These are phyloP conservation scores for Poecile atricapillus DNA, from an alignment of 2,113 vertebrate genomes.

Conservation along the genomic window DNA sequence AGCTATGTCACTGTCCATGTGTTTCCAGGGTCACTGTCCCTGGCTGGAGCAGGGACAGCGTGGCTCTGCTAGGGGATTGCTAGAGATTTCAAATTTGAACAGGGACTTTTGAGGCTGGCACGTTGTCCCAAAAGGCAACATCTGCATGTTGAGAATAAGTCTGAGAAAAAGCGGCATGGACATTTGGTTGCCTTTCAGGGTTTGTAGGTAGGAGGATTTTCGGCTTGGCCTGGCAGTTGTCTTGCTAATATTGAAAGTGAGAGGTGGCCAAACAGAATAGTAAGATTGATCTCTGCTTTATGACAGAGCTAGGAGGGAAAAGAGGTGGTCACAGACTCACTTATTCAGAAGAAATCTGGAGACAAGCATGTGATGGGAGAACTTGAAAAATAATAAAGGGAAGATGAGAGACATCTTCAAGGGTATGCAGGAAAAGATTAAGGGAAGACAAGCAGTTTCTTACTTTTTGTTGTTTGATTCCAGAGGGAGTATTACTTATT, in stretches of 20 bases:
- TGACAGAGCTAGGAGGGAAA: background rate
- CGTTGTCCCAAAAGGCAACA: background rate
- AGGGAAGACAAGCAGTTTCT: background rate
- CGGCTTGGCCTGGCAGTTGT: background rate
- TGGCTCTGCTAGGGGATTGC: background rate
- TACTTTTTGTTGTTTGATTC: background rate
- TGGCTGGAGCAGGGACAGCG: background rate
- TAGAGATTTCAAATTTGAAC: fast-evolving
- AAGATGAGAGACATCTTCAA: background rate
- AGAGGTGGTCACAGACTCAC: background rate
- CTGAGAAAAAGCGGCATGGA: background rate
- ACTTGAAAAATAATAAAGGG: background rate
- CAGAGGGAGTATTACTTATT: background rate
- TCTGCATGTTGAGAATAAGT: background rate
- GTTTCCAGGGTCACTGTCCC: background rate
- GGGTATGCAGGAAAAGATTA: background rate
- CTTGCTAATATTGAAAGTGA: background rate
- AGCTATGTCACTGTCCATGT: background rate
- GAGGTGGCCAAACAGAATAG: background rate
- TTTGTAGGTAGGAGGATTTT: background rate
- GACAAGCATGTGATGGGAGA: background rate
- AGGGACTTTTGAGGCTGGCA: background rate
- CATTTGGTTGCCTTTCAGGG: background rate
- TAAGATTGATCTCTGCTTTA: background rate
- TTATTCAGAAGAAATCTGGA: background rate